Evolutionary conservation across 2,797 vertebrate species (phyloP), one percentile per base, ranked within the genome.

Genomic region (Platalea minor): DNA sequence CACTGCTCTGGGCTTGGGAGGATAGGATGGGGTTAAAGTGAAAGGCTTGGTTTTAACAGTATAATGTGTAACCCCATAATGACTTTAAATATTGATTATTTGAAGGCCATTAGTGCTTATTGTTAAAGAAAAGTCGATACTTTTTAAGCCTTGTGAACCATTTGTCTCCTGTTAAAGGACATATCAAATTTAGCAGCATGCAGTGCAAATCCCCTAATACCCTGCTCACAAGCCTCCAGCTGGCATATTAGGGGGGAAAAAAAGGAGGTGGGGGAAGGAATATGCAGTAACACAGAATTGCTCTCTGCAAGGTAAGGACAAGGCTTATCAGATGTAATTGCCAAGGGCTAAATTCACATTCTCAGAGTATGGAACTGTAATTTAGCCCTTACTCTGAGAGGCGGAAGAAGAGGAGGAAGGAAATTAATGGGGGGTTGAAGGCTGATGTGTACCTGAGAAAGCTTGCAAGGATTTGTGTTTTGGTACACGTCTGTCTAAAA

Each of bases 101-200:
- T 98, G 98, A 98, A 98, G 98, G 98, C 99, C 99, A 99, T 99
- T 99, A 99, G 98, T 98, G 98, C 98, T 98, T 98, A 99, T 99
- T 99, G 99, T 99, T 99, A 99, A 99, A 98, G 99, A 99, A 99
- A 99, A 99, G 99, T 99, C 99, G 97, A 99, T 99, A 98, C 98
- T 98, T 98, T 98, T 98, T 98, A 98, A 99, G 98, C 98, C 98
- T 98, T 92, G 98, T 96, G 98, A 98, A 98, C 98, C 98, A 99
- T 99, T 99, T 98, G 98, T 99, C 98, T 99, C 98, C 98, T 98
- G 98, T 98, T 99, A 99, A 99, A 99, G 98, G 98, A 98, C 98
- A 98, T 98, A 98, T 98, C 98, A 98, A 98, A 98, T 98, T 98
- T 98, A 98, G 97, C 97, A 98, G 98, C 98, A 97, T 98, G 98